Base-by-base conservation (phyloP, 2,113 vertebrate species). In the Brachyistius frenatus region DNA sequence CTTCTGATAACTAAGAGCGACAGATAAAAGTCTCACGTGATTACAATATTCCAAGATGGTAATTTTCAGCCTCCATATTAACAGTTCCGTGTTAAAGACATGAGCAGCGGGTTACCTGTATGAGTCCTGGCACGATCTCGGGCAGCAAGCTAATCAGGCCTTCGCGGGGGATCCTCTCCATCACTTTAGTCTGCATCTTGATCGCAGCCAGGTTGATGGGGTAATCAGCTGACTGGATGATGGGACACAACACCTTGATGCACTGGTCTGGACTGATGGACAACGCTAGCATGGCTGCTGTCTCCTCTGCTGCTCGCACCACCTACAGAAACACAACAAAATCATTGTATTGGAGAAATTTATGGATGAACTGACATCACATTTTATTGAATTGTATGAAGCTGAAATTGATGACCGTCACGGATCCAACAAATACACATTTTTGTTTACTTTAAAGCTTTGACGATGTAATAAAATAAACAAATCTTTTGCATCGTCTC, bases 111-210 rank as follows among this genome's bases (percentile, higher is more conserved):
- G 11, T 79, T 68, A 92, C 93, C 93, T 92, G 91, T 66, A 93
- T 96, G 75, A 99, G 94, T 81, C 98, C 98, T 50, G 98, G 98
- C 87, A 99, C 96, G 52, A 99, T 97, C 90, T 99, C 98, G 2
- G 97, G 97, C 90, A 99, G 91, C 81, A 98, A 92, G 78, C 95
- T 92, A 46, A 93, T 89, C 60, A 99, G 96, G 10, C 94, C 93
- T 61, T 98, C 98, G 64, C 94, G 96, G 84, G 97, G 95, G 77
- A 98, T 94, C 86, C 96, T 93, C 89, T 99, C 97, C 63, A 96
- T 96, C 73, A 99, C 97, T 92, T 97, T 99, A 0, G 96, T 98
- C 89, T 98, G 97, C 97, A 98, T 99, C 93, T 99, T 99, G 91
- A 99, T 99, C 80, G 98, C 98, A 54, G 98, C 97, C 81, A 99